Evolutionary conservation across 30 jellyfish, hydroid and myxozoan genomes (phyloP).

Genomic region (Cassiopea andromeda): DNA sequence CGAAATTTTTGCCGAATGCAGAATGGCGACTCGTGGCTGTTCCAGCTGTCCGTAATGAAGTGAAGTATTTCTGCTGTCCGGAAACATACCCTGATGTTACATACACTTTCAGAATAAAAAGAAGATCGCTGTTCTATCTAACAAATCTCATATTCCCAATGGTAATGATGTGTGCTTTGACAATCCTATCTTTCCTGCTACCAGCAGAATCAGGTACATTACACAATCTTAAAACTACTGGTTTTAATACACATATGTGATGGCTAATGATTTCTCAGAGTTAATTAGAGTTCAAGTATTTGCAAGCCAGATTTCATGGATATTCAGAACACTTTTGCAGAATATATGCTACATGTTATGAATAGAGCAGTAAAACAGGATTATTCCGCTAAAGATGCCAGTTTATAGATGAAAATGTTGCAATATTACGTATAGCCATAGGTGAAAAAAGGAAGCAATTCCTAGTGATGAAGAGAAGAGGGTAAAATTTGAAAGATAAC

Average conservation of each 20-base stretch:
- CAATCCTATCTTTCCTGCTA: conserved; percentile 69
- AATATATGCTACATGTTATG: too few species aligned
- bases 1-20: conserved; percentile 54
- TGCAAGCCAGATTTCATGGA: too few species aligned
- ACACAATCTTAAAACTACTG: not conserved
- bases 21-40: conserved; percentile 76
- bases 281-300: too few species aligned
- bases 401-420: too few species aligned
- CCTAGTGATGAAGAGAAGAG: too few species aligned
- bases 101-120: conserved; percentile 40
- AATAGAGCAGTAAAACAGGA: too few species aligned
- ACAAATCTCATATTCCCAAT: conserved; percentile 76
- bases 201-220: conserved; percentile 86
- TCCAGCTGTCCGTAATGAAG: conserved; percentile 70
- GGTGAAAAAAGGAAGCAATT: too few species aligned
- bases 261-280: not conserved
- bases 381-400: too few species aligned
- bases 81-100: conserved; percentile 81
- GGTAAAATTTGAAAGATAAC: too few species aligned
- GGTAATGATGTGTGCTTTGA: conserved; percentile 70
- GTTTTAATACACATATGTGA: not conserved
- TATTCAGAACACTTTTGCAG: too few species aligned
- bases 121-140: conserved; percentile 70
- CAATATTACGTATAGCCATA: too few species aligned
- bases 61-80: conserved; percentile 73